These are phyloP conservation scores for Chaetura pelagica DNA, from an alignment of 2,113 vertebrate species.

Conservation along the genomic window DNA sequence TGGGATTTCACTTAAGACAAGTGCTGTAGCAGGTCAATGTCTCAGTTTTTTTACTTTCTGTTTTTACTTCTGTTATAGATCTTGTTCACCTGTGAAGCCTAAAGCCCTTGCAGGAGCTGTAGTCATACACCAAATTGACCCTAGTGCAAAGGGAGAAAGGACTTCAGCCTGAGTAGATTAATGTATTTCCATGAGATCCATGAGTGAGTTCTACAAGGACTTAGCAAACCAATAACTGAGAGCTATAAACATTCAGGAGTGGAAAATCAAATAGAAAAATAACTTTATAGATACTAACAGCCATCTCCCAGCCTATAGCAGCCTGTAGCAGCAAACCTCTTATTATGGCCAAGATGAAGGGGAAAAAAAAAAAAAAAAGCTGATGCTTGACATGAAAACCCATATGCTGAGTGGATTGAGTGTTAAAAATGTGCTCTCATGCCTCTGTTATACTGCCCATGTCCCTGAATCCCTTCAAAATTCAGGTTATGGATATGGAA, in stretches of 20 bases:
- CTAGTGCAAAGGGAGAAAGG: background rate
- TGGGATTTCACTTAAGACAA: background rate
- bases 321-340: background rate
- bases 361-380: background rate
- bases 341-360: background rate
- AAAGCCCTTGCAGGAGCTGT: background rate
- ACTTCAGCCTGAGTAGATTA: background rate
- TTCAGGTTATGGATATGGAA: background rate
- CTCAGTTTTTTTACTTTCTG: background rate
- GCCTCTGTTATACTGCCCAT: fast-evolving
- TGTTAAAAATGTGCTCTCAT: background rate
- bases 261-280: background rate
- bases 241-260: background rate
- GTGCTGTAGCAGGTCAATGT: background rate
- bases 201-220: background rate
- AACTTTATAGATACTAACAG: background rate
- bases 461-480: background rate
- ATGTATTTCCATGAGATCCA: background rate
- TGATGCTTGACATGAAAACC: background rate
- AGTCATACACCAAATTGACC: background rate
- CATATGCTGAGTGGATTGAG: background rate
- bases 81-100: background rate
- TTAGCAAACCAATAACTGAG: background rate
- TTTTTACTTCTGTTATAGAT: background rate
- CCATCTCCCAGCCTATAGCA: background rate